Evolutionary conservation across 2,888 invertebrate genomes (phyloP).

Genomic region (Polymixis flavicincta): DNA sequence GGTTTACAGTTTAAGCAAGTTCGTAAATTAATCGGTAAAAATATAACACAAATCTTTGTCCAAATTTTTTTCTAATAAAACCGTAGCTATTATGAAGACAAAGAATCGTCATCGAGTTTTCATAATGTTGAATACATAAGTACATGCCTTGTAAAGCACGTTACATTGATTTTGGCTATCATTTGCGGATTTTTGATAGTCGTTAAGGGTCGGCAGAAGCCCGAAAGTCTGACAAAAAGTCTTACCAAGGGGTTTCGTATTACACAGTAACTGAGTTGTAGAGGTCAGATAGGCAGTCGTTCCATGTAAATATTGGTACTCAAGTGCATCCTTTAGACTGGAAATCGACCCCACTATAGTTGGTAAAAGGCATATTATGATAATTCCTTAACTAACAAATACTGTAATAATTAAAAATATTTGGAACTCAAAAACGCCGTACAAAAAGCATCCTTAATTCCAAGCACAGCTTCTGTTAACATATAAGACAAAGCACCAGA

Average conservation of each 20-base stretch:
- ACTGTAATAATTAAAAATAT: background rate
- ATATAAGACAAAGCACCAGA: constrained; percentile 25
- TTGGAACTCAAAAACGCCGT: accelerated
- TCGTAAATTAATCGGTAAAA: background rate
- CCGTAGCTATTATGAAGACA: background rate
- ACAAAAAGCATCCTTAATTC: background rate
- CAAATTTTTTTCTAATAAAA: background rate
- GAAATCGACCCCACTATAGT: too few species aligned
- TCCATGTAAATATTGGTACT: too few species aligned
- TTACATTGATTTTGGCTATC: too few species aligned
- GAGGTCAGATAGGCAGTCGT: too few species aligned
- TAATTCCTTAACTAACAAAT: background rate
- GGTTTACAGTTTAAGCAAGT: too few species aligned
- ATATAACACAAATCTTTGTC: background rate
- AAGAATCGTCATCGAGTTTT: background rate
- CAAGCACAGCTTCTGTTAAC: constrained; percentile 4
- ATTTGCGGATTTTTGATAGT: too few species aligned
- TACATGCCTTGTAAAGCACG: background rate
- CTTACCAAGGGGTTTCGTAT: too few species aligned
- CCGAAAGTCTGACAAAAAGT: too few species aligned
- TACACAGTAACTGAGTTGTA: too few species aligned
- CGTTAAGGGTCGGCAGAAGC: too few species aligned
- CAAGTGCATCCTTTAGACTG: too few species aligned
- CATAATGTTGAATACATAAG: background rate
- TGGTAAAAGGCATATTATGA: too few species aligned